Conservation (phyloP, 2,888 invertebrate genomes). For the Philereme transversata region DNA sequence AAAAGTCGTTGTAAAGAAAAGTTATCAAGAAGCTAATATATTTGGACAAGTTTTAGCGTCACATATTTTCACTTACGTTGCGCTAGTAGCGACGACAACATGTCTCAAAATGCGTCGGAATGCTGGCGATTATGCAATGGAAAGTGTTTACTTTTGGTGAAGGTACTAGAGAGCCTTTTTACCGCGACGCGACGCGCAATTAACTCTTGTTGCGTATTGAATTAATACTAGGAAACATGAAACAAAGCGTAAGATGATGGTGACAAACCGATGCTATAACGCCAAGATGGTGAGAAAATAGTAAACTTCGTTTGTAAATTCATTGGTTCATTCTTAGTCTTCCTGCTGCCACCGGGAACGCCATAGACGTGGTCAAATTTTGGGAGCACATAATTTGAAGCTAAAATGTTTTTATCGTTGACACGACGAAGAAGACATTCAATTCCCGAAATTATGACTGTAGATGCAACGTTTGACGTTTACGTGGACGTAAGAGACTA, state of each 20-base stretch:
- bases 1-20: no score
- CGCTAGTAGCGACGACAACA: neutral
- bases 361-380: no score
- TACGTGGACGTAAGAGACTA: no score
- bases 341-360: no score
- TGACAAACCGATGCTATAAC: neutral
- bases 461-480: no score
- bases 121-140: slow-evolving; percentile 35
- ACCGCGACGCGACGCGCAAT: slow-evolving; percentile 32
- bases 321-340: no score
- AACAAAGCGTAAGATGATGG: slow-evolving; percentile 12
- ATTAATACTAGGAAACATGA: slow-evolving; percentile 29
- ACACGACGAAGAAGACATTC: no score
- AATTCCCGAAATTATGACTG: no score
- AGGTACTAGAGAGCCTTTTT: slow-evolving; percentile 34
- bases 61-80: neutral
- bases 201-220: slow-evolving; percentile 32
- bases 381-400: no score
- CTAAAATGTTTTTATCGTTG: no score
- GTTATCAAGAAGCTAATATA: no score
- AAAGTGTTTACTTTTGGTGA: slow-evolving; percentile 41
- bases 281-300: neutral
- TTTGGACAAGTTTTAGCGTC: no score
- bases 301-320: neutral
- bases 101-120: slow-evolving; percentile 28